These are phyloP conservation scores for Platerodrilus igneus DNA, from an alignment of 2,888 invertebrate genomes.

Conservation along the genomic window DNA sequence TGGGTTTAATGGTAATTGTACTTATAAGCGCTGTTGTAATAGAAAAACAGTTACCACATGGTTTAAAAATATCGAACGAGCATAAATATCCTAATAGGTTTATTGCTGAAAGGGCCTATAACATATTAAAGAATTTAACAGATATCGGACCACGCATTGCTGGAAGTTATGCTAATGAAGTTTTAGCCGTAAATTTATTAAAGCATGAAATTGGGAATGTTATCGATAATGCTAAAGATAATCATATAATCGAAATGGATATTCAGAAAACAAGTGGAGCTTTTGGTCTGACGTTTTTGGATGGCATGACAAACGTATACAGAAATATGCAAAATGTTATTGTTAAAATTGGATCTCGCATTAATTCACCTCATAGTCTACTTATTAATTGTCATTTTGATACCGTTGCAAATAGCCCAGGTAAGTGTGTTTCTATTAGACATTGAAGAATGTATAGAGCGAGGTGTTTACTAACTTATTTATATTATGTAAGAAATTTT, in stretches of 20 bases:
- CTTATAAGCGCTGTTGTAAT: constrained; percentile 53
- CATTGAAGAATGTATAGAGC: too few species aligned
- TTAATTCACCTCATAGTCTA: constrained; percentile 54
- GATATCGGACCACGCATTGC: constrained; percentile 59
- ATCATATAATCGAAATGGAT: constrained; percentile 53
- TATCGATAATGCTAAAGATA: constrained; percentile 46
- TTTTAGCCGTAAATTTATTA: constrained; percentile 52
- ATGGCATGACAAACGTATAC: constrained; percentile 69
- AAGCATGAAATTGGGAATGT: constrained; percentile 48
- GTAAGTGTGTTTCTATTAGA: constrained; percentile 47
- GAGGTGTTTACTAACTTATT: too few species aligned
- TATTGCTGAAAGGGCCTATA: constrained; percentile 62
- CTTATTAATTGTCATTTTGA: constrained; percentile 77
- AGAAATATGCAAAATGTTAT: constrained; percentile 63
- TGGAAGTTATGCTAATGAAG: constrained; percentile 66
- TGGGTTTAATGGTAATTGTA: constrained; percentile 52
- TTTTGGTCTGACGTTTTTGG: constrained; percentile 64
- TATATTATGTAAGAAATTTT: too few species aligned
- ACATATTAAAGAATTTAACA: constrained; percentile 60
- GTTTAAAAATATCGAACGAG: constrained; percentile 48
- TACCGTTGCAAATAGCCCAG: constrained; percentile 67
- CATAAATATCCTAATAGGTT: constrained; percentile 48
- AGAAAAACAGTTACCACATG: constrained; percentile 58
- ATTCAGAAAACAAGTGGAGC: constrained; percentile 63
- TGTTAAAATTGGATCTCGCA: constrained; percentile 58